Percentiles rank a stretch among this genome's conserved stretches.
These are phyloP conservation scores for Macrochelys suwanniensis DNA, from an alignment of 2,797 vertebrate species.

Conservation along the genomic window DNA sequence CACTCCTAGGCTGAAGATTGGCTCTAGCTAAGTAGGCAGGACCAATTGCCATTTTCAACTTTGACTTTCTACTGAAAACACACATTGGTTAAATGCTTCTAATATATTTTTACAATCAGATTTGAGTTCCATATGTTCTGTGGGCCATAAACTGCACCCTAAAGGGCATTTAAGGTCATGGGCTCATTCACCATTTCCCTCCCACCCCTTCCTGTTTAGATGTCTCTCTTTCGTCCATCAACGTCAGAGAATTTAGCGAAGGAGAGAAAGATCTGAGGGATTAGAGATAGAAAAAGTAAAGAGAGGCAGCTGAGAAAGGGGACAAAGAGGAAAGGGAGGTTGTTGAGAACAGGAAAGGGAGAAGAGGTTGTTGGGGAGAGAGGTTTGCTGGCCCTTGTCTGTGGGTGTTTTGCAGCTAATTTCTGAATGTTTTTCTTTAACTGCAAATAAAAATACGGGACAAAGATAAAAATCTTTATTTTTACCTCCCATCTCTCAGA, in stretches of 20 bases:
- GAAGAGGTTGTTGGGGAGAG: slow-evolving; percentile 16
- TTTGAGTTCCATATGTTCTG: slow-evolving; percentile 54
- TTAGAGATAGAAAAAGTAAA: slow-evolving; percentile 3
- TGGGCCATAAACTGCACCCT: neutral
- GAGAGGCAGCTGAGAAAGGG: slow-evolving; percentile 32
- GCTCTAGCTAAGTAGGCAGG: neutral
- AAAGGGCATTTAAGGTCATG: slow-evolving; percentile 50
- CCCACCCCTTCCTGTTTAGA: neutral
- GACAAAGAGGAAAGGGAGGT: neutral
- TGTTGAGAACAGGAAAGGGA: too few relatives aligned
- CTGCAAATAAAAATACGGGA: slow-evolving; percentile 32
- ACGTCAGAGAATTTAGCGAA: neutral
- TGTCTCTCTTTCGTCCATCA: slow-evolving; percentile 45
- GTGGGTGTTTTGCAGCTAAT: slow-evolving; percentile 41
- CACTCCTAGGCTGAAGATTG: slow-evolving; percentile 53
- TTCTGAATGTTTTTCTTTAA: slow-evolving; percentile 15
- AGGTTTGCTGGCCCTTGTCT: neutral
- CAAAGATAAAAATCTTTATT: slow-evolving; percentile 27
- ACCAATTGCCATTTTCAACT: slow-evolving; percentile 18
- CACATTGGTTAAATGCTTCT: slow-evolving; percentile 53
- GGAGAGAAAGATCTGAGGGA: slow-evolving; percentile 21
- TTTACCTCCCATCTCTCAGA: slow-evolving; percentile 32
- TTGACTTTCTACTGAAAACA: slow-evolving; percentile 52
- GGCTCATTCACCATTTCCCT: slow-evolving; percentile 1
- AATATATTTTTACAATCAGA: slow-evolving; percentile 49